Conservation (phyloP, 2,888 invertebrate species). For the Anarsia innoxiella region DNA sequence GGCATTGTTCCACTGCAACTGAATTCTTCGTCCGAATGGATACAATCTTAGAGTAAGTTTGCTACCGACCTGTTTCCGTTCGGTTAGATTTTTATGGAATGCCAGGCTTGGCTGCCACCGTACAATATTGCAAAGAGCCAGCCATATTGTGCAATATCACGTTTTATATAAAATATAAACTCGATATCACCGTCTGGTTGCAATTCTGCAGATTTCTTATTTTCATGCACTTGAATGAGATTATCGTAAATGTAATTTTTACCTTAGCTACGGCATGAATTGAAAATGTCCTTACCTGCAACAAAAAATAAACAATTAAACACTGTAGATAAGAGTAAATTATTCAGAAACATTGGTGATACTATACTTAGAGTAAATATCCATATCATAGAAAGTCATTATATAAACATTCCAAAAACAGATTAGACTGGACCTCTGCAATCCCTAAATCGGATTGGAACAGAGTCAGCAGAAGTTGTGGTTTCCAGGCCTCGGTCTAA, state of each 20-base stretch:
- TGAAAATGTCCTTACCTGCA: constrained; percentile 3
- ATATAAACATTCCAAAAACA: too few relatives aligned
- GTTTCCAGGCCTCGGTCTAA: not conserved
- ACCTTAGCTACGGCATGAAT: not conserved
- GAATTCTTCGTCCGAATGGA: not conserved
- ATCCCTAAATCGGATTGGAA: not conserved
- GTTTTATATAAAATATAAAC: constrained; percentile 5
- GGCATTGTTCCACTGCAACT: too few relatives aligned
- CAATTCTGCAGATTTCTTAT: too few relatives aligned
- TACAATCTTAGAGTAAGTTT: not conserved
- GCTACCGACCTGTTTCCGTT: not conserved
- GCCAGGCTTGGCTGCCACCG: constrained; percentile 11
- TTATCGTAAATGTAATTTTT: constrained; percentile 1
- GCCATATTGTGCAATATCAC: constrained; percentile 5
- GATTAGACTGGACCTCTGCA: not conserved
- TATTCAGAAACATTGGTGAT: too few relatives aligned
- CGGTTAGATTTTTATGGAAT: constrained; percentile 13
- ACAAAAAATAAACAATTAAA: too few relatives aligned
- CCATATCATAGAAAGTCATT: too few relatives aligned
- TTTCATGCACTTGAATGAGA: not conserved
- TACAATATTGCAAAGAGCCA: constrained; percentile 6
- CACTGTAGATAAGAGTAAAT: too few relatives aligned
- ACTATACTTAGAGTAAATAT: too few relatives aligned
- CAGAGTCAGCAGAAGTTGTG: constrained; percentile 1
- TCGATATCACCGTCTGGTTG: not conserved